phyloP scores from a whole-genome alignment of 1,140 invertebrate species.

The Pseudomyrmex sp. region DNA sequence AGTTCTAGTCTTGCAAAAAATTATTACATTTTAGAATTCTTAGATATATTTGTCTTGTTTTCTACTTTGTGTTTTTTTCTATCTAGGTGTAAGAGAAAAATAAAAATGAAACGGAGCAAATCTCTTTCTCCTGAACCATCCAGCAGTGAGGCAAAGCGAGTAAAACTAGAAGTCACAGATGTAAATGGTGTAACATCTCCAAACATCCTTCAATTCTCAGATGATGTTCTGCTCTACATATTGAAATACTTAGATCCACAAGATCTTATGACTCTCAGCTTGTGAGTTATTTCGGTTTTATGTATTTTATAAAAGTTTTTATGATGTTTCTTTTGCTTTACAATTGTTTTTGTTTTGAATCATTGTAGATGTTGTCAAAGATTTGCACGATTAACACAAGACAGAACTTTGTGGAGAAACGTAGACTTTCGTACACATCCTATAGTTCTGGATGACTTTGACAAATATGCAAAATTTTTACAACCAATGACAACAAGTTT shows the following conservation, averaged over 20 bases:
- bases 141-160: conserved; percentile 74
- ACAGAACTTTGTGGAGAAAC: conserved; percentile 85
- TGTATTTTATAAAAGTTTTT: conserved; percentile 11
- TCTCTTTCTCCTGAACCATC: conserved; percentile 78
- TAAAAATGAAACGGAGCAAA: conserved; percentile 78
- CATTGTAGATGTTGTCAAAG: conserved; percentile 83
- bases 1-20: background rate
- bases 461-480: conserved; percentile 82
- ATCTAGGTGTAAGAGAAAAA: conserved; percentile 60
- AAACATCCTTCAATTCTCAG: conserved; percentile 81
- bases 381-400: conserved; percentile 82
- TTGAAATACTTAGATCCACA: conserved; percentile 84
- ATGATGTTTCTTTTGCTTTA: background rate
- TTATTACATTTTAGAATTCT: background rate
- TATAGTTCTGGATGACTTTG: conserved; percentile 81
- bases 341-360: conserved; percentile 24
- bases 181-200: conserved; percentile 45
- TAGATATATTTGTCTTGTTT: conserved; percentile 12
- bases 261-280: conserved; percentile 84
- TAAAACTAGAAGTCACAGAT: conserved; percentile 65
- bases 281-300: conserved; percentile 79
- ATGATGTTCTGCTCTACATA: conserved; percentile 86
- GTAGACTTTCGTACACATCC: conserved; percentile 83
- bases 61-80: background rate
- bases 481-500: conserved; percentile 83